phyloP scores from a whole-genome alignment of 1,140 invertebrate species.

The Drosophila bifasciata region DNA sequence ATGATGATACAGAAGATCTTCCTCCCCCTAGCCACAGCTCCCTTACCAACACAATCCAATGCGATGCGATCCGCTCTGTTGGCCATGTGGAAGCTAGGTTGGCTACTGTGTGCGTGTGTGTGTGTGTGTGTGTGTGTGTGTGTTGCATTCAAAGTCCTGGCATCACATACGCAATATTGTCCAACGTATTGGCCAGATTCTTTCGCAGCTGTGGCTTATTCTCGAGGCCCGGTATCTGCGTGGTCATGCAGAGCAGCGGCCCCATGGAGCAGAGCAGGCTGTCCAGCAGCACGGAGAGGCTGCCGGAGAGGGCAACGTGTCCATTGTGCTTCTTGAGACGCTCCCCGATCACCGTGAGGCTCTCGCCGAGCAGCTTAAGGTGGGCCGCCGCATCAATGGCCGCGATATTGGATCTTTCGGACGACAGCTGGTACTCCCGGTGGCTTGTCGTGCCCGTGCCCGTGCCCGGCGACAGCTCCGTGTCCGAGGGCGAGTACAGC shows the following conservation, averaged over 20 bases:
- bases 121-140: too few relatives aligned
- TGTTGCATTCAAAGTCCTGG: constrained; percentile 89
- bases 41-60: too few relatives aligned
- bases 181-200: constrained; percentile 91
- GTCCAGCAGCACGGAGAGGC: constrained; percentile 96
- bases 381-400: constrained; percentile 97
- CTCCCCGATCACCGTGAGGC: constrained; percentile 96
- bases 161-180: constrained; percentile 99
- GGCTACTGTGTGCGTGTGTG: constrained; percentile 6
- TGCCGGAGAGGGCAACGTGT: constrained; percentile 96
- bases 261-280: constrained; percentile 96
- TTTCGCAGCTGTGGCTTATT: constrained; percentile 86
- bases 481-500: neutral
- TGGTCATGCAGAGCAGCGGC: constrained; percentile 94
- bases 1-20: neutral
- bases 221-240: constrained; percentile 90
- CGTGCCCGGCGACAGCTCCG: neutral
- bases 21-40: too few relatives aligned
- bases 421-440: constrained; percentile 12
- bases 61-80: too few relatives aligned
- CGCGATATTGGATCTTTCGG: constrained; percentile 88
- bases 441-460: constrained; percentile 8
- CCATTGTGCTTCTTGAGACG: constrained; percentile 96
- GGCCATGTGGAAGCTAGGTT: constrained; percentile 17
- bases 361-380: constrained; percentile 95